Percentiles rank a stretch among this genome's conserved stretches.
Conservation (phyloP, 1,140 invertebrate genomes). For the Aricia agestis region DNA sequence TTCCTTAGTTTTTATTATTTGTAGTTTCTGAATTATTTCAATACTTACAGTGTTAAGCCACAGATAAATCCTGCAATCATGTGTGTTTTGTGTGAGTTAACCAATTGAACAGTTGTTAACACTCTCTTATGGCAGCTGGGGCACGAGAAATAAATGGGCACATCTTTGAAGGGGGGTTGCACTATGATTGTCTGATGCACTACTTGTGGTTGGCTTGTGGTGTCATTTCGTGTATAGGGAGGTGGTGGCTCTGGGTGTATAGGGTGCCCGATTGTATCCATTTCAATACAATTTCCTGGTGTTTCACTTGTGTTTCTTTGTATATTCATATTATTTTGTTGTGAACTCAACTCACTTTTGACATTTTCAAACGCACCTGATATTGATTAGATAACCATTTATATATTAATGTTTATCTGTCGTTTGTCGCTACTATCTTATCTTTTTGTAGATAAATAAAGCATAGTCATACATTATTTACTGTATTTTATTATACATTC, state of each 20-base stretch:
- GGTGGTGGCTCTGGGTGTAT: conserved; percentile 43
- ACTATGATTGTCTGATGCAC: conserved; percentile 50
- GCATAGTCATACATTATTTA: neutral
- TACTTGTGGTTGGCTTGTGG: conserved; percentile 27
- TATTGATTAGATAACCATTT: conserved; percentile 37
- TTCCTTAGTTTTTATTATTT: no score
- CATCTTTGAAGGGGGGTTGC: conserved; percentile 41
- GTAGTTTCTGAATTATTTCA: neutral
- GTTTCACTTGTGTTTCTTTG: conserved; percentile 21
- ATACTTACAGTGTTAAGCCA: conserved; percentile 59
- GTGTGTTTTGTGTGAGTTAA: conserved; percentile 57
- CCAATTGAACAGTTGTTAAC: conserved; percentile 50
- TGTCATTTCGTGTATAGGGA: conserved; percentile 39
- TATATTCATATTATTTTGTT: conserved; percentile 16
- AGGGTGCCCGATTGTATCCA: conserved; percentile 27
- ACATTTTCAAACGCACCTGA: conserved; percentile 23
- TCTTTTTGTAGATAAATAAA: conserved; percentile 22
- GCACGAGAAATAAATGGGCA: conserved; percentile 44
- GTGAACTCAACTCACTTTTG: conserved; percentile 16
- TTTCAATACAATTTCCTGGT: conserved; percentile 31
- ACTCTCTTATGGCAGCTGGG: conserved; percentile 45
- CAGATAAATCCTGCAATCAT: conserved; percentile 60
- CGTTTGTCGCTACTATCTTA: conserved; percentile 33
- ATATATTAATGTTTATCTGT: conserved; percentile 33
- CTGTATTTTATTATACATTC: no score